A percentile compares a stretch with the other conserved stretches of the same genome.
These are phyloP conservation scores for Formica selysi DNA, from an alignment of 1,140 invertebrate genomes.

Conservation along the genomic window DNA sequence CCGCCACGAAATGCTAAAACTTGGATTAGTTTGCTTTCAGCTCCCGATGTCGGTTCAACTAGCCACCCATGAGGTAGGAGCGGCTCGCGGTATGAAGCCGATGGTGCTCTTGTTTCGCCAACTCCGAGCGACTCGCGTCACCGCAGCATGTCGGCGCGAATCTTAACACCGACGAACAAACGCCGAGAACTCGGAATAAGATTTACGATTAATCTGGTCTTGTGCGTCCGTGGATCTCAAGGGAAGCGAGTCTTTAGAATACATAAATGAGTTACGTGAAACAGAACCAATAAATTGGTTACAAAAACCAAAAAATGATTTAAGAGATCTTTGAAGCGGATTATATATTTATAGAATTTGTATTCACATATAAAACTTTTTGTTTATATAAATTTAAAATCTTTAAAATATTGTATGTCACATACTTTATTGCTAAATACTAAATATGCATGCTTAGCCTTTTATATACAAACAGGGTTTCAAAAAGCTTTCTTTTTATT, in stretches of 20 bases:
- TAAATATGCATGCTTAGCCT: not conserved
- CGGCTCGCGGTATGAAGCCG: not conserved
- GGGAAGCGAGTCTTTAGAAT: not conserved
- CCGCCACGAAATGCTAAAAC: constrained; percentile 70
- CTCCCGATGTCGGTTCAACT: constrained; percentile 67
- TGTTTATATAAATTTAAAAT: not conserved
- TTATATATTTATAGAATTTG: too few species aligned
- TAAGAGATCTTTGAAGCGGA: not conserved
- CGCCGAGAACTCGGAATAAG: constrained; percentile 42
- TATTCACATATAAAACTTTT: not conserved
- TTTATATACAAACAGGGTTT: too few species aligned
- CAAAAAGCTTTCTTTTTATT: too few species aligned
- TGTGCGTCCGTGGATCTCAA: constrained; percentile 26
- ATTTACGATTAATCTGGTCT: constrained; percentile 55
- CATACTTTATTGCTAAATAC: not conserved
- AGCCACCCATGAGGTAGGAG: constrained; percentile 17
- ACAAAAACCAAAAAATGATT: not conserved
- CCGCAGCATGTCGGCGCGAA: constrained; percentile 41
- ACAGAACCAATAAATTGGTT: not conserved
- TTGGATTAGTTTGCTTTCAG: constrained; percentile 79
- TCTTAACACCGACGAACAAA: constrained; percentile 49
- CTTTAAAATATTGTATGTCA: not conserved
- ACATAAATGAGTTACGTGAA: not conserved
- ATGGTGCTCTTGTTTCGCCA: constrained; percentile 42
- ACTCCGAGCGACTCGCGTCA: constrained; percentile 41